Conservation (phyloP, 2,888 invertebrate species). For the Hydroisotoma schaefferi region DNA sequence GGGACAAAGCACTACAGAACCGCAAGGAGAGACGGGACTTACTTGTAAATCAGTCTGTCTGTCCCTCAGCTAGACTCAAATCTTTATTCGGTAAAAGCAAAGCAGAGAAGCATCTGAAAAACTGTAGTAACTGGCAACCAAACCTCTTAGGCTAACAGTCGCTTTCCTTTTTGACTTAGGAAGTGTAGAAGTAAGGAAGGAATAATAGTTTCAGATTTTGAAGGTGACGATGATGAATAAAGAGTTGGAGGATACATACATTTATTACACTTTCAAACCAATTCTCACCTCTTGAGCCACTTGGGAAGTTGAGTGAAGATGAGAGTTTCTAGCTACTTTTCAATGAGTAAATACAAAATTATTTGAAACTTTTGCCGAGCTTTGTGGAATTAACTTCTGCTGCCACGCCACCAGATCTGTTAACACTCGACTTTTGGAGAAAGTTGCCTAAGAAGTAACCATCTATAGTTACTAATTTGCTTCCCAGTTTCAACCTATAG, state of each 20-base stretch:
- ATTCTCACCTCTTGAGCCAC: not conserved
- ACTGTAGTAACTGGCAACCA: no score
- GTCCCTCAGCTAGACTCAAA: no score
- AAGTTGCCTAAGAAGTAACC: no score
- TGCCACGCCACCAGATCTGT: not conserved
- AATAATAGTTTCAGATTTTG: not conserved
- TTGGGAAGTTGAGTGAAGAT: not conserved
- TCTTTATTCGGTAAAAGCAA: no score
- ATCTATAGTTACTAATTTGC: no score
- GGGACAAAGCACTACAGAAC: not conserved
- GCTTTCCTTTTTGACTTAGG: no score
- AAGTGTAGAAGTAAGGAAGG: not conserved
- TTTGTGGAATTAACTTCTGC: not conserved
- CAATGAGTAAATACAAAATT: constrained; percentile 3
- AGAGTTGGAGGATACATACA: not conserved
- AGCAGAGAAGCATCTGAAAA: no score
- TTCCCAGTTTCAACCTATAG: no score
- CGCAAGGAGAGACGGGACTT: not conserved
- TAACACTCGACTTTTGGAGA: no score
- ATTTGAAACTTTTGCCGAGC: not conserved
- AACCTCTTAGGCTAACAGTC: no score
- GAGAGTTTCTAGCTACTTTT: no score
- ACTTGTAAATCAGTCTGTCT: no score
- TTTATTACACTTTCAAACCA: not conserved
- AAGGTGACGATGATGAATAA: not conserved